Percentiles rank a stretch among this genome's conserved stretches.
These are phyloP conservation scores for Fulica atra DNA, from an alignment of 2,113 vertebrate genomes.

Conservation along the genomic window DNA sequence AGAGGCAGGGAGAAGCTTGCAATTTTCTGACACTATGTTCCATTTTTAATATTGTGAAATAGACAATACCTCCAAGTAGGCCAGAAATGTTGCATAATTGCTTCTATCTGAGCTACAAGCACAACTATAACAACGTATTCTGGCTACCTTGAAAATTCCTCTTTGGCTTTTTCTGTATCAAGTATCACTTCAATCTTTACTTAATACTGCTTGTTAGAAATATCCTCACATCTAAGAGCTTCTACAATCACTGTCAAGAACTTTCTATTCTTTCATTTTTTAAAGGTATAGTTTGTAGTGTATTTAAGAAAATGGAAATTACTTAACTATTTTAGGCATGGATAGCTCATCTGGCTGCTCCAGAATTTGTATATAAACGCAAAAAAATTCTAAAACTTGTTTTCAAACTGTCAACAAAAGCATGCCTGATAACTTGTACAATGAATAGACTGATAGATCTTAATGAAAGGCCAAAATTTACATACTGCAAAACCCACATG, in stretches of 20 bases:
- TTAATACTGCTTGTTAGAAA: slow-evolving; percentile 13
- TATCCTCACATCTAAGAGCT: not conserved
- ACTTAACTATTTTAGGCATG: not conserved
- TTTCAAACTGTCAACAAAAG: not conserved
- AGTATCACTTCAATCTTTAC: slow-evolving; percentile 37
- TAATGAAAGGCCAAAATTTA: not conserved
- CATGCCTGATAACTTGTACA: not conserved
- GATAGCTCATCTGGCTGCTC: not conserved
- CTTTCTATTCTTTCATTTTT: not conserved
- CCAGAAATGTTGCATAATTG: slow-evolving; percentile 18
- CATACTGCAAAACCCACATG: not conserved
- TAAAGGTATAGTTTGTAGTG: not conserved
- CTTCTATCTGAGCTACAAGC: not conserved
- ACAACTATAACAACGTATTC: not conserved
- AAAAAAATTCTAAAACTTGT: not conserved
- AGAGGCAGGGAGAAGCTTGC: slow-evolving; percentile 11
- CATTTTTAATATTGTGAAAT: slow-evolving; percentile 68
- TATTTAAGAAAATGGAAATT: slow-evolving; percentile 30
- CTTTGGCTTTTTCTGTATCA: not conserved
- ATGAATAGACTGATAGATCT: not conserved
- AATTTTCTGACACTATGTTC: slow-evolving; percentile 50
- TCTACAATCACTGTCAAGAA: not conserved
- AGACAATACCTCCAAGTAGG: not conserved
- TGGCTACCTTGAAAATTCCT: not conserved
- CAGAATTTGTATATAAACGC: not conserved